phyloP scores from a whole-genome alignment of 2,797 vertebrate species.

The Parauchenoglanis punctatus region DNA sequence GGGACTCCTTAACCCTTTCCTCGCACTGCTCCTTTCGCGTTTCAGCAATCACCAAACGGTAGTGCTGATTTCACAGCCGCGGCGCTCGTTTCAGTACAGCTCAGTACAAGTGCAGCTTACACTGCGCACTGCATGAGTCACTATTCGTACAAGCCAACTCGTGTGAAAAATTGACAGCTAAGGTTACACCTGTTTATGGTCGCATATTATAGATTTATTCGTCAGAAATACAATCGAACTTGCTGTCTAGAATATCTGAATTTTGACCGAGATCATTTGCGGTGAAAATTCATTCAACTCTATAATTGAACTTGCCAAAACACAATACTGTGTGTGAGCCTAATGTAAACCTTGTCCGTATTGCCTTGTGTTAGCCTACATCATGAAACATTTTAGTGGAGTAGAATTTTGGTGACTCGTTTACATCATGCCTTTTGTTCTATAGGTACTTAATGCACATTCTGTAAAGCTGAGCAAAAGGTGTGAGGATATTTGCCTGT shows the following conservation, averaged over 20 bases:
- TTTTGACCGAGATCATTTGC: background rate
- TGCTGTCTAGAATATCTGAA: background rate
- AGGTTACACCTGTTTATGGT: background rate
- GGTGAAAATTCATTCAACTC: too few relatives aligned
- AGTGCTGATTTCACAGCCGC: background rate
- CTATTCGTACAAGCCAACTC: background rate
- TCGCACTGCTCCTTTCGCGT: slow-evolving; percentile 55
- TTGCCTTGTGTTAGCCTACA: background rate
- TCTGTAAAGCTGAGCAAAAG: slow-evolving; percentile 15
- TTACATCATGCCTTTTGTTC: background rate
- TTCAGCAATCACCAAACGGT: background rate
- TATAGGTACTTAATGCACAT: background rate
- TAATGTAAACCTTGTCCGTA: background rate
- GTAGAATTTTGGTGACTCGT: background rate
- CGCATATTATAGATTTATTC: background rate
- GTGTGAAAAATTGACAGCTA: background rate
- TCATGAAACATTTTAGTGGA: background rate
- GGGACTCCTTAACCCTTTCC: slow-evolving; percentile 77
- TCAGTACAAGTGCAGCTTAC: background rate
- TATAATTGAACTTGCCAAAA: background rate
- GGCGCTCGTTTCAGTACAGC: background rate
- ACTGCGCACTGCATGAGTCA: background rate
- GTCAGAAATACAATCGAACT: background rate
- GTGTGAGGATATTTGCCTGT: slow-evolving; percentile 59
- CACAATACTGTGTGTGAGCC: too few relatives aligned